A percentile compares a stretch with the other conserved stretches of the same genome.
phyloP scores from a whole-genome alignment of 2,888 invertebrate genomes.

The Eupithecia inturbata region DNA sequence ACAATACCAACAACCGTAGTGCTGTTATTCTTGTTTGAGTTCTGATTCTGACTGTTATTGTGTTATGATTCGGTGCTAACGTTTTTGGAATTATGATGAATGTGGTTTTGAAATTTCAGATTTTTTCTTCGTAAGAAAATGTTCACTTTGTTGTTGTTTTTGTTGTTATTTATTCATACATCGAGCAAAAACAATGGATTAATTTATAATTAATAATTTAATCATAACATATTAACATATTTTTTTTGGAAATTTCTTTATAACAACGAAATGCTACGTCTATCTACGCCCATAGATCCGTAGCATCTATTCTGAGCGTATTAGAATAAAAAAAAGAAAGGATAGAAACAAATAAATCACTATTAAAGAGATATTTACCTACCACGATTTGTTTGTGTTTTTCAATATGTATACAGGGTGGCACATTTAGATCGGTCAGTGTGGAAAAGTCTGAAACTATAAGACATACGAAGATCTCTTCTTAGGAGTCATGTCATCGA shows the following conservation, averaged over 20 bases:
- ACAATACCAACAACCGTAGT: slow-evolving; percentile 20
- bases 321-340: not conserved
- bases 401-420: too few relatives aligned
- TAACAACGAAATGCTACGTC: not conserved
- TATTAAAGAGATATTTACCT: not conserved
- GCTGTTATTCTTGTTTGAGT: not conserved
- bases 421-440: too few relatives aligned
- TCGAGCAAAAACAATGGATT: not conserved
- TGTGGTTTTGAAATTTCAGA: not conserved
- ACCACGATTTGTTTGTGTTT: too few relatives aligned
- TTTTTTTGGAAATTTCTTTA: not conserved
- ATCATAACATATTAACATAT: too few relatives aligned
- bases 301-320: not conserved
- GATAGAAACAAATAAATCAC: not conserved
- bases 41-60: slow-evolving; percentile 2
- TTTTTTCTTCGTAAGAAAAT: not conserved
- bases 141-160: not conserved
- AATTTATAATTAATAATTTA: too few relatives aligned
- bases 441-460: too few relatives aligned
- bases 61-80: not conserved
- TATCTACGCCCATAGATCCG: not conserved
- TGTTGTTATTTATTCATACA: not conserved
- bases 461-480: too few relatives aligned
- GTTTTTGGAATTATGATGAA: not conserved
- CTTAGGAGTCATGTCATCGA: too few relatives aligned